Evolutionary conservation across 2,113 vertebrate genomes (phyloP).

Genomic region (Formicarius rufipectus): DNA sequence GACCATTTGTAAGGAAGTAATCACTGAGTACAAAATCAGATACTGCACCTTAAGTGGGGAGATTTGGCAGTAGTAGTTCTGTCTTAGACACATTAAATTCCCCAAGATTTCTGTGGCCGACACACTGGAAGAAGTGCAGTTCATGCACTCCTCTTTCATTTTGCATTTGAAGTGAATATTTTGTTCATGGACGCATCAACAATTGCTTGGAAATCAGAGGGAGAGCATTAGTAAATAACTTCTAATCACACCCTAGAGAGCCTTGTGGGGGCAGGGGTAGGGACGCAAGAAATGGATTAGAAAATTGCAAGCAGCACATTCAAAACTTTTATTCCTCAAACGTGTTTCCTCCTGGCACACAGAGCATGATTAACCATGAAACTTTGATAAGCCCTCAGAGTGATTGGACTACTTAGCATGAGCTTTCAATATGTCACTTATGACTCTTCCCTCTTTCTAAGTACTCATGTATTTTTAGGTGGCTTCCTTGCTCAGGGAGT

Average conservation of each 20-base stretch:
- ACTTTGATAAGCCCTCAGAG: neutral
- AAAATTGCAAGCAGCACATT: neutral
- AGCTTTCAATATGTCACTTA: neutral
- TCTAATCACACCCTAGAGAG: constrained; percentile 16
- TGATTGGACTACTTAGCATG: neutral
- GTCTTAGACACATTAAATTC: neutral
- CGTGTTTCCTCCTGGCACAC: constrained; percentile 6
- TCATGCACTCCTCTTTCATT: constrained; percentile 3
- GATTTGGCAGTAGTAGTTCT: neutral
- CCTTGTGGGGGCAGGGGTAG: neutral
- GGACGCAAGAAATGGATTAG: constrained; percentile 13
- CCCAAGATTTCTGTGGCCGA: neutral
- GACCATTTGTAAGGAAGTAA: neutral
- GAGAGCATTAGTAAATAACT: constrained; percentile 17
- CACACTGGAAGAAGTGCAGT: neutral
- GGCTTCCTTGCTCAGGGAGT: neutral
- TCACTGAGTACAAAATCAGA: neutral
- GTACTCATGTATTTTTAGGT: neutral
- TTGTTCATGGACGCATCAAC: constrained; percentile 16
- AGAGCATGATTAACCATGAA: constrained; percentile 36
- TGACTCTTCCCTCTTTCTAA: neutral
- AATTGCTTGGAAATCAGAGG: constrained; percentile 23
- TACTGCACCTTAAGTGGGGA: neutral
- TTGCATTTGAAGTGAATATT: constrained; percentile 37
- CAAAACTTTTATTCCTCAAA: constrained; percentile 10